Percentiles rank a stretch among this genome's conserved stretches.
phyloP scores from a whole-genome alignment of 2,797 vertebrate genomes.

The Alcedo atthis region DNA sequence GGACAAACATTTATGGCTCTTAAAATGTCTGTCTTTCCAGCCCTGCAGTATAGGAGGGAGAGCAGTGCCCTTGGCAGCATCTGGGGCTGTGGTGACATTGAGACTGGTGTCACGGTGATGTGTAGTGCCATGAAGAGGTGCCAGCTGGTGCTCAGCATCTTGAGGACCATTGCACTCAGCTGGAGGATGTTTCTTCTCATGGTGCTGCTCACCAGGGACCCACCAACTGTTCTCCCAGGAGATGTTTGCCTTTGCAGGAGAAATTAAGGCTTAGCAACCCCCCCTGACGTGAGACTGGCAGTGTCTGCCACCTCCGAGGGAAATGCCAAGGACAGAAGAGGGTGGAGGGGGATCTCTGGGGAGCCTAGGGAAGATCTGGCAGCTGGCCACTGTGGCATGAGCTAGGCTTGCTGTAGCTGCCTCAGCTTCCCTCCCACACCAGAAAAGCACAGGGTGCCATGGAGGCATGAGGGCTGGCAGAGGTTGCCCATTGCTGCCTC shows the following conservation, averaged over 20 bases:
- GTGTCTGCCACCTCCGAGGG: accelerated
- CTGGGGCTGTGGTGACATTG: neutral
- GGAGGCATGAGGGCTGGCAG: accelerated
- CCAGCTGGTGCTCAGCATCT: neutral
- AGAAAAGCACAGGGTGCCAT: accelerated
- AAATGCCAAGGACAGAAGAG: accelerated
- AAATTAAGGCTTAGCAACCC: neutral
- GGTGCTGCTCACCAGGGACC: accelerated
- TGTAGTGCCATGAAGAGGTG: accelerated
- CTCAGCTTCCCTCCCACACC: neutral
- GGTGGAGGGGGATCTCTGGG: neutral
- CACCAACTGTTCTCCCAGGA: neutral
- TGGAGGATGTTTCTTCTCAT: neutral
- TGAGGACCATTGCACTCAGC: neutral
- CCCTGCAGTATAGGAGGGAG: neutral
- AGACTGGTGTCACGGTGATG: neutral
- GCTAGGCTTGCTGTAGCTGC: neutral
- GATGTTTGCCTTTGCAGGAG: neutral
- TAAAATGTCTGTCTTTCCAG: neutral
- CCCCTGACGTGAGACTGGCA: accelerated
- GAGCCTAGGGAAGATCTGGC: neutral
- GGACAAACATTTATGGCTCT: neutral
- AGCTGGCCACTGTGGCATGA: accelerated
- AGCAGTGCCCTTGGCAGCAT: neutral
- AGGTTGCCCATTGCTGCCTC: accelerated